Conservation (phyloP, 1,140 invertebrate species). For the Leptopilina boulardi region DNA sequence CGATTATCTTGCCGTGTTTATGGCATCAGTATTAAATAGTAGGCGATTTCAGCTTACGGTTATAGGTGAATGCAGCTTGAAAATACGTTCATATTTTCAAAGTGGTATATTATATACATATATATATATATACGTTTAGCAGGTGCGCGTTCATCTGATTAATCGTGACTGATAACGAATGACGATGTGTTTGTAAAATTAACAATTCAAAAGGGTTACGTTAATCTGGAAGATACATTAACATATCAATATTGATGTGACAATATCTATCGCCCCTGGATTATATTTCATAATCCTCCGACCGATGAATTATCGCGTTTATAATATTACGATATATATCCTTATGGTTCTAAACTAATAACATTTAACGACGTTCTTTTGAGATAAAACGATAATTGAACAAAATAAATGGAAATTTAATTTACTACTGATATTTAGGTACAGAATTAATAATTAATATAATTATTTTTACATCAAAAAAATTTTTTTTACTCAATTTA, state of each 20-base stretch:
- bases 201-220: conserved; percentile 7
- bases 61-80: neutral
- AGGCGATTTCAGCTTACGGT: conserved; percentile 36
- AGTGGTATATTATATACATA: too few relatives aligned
- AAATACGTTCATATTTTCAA: neutral
- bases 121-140: neutral
- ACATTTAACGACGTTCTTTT: too few relatives aligned
- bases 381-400: too few relatives aligned
- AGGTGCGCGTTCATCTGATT: conserved; percentile 16
- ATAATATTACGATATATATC: neutral
- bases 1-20: conserved; percentile 45
- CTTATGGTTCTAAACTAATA: neutral
- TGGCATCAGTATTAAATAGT: conserved; percentile 40
- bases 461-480: too few relatives aligned
- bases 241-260: neutral
- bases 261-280: neutral
- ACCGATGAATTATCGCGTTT: neutral
- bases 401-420: too few relatives aligned
- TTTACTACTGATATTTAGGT: too few relatives aligned
- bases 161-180: neutral
- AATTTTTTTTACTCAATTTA: too few relatives aligned
- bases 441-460: too few relatives aligned
- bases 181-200: conserved; percentile 6
- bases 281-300: neutral
- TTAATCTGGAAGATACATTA: conserved; percentile 11